phyloP scores from a whole-genome alignment of 2,797 vertebrate species.

The Myotis findleyi region DNA sequence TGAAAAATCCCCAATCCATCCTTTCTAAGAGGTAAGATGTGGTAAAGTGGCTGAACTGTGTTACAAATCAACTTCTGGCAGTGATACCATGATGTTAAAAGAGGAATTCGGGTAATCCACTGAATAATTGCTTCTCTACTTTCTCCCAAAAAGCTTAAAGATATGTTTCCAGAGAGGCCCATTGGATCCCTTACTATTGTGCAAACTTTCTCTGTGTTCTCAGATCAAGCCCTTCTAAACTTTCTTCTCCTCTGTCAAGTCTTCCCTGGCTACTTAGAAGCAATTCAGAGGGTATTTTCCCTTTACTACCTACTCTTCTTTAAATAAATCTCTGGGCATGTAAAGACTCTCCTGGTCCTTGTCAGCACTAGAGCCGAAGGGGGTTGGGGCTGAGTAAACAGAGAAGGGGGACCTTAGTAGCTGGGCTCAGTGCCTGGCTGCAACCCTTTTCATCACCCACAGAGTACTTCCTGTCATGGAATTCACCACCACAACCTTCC shows the following conservation, averaged over 20 bases:
- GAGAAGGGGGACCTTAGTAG: background rate
- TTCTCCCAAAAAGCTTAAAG: background rate
- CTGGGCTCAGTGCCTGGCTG: background rate
- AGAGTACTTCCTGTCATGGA: background rate
- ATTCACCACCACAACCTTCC: background rate
- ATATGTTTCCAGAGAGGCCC: background rate
- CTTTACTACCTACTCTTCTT: background rate
- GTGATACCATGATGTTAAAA: background rate
- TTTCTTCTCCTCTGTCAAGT: background rate
- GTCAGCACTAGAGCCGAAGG: background rate
- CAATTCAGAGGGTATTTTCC: background rate
- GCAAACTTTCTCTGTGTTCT: slow-evolving; percentile 15
- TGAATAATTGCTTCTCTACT: background rate
- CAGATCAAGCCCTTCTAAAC: background rate
- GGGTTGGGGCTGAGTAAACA: background rate
- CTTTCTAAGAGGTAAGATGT: slow-evolving; percentile 25
- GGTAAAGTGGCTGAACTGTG: background rate
- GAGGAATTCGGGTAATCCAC: background rate
- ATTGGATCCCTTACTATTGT: background rate
- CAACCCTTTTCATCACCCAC: background rate
- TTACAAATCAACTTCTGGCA: slow-evolving; percentile 35
- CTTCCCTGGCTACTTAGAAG: slow-evolving; percentile 4
- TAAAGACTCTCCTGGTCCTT: background rate
- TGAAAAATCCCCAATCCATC: slow-evolving; percentile 5
- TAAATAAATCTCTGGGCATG: background rate